Conservation (phyloP, 30 jellyfish, hydroid and myxozoan genomes). For the Chironex yamaguchii region DNA sequence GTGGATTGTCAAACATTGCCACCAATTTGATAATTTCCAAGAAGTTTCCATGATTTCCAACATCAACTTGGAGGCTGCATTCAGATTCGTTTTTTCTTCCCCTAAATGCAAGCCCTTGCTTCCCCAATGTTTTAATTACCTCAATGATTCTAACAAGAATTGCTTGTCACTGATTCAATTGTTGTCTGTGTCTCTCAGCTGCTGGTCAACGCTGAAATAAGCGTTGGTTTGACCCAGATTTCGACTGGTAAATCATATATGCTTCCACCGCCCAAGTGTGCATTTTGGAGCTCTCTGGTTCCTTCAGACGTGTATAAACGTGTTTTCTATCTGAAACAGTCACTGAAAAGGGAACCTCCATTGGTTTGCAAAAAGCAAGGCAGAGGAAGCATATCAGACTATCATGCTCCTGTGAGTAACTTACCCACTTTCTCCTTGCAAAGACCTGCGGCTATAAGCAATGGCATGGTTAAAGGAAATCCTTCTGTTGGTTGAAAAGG, state of each 20-base stretch:
- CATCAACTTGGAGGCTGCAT: slow-evolving; percentile 1
- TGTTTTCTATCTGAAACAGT: slow-evolving; percentile 11
- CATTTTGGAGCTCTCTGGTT: slow-evolving; percentile 1
- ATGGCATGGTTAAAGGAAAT: slow-evolving; percentile 35
- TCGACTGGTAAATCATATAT: slow-evolving; percentile 45
- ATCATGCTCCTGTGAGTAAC: slow-evolving; percentile 44
- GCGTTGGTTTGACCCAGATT: slow-evolving; percentile 44
- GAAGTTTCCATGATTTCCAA: slow-evolving; percentile 37
- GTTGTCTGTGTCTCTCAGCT: background rate
- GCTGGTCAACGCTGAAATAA: background rate
- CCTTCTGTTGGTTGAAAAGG: slow-evolving; percentile 34
- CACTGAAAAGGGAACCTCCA: slow-evolving; percentile 21
- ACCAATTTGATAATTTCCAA: slow-evolving; percentile 18
- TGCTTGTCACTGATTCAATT: slow-evolving; percentile 13
- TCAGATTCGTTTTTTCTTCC: slow-evolving; percentile 36
- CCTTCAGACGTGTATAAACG: slow-evolving; percentile 24
- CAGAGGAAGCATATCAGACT: slow-evolving; percentile 21
- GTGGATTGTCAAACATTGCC: slow-evolving; percentile 22
- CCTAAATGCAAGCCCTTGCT: slow-evolving; percentile 44
- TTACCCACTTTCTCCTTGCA: slow-evolving; percentile 50
- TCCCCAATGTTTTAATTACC: slow-evolving; percentile 13
- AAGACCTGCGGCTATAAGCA: slow-evolving; percentile 26
- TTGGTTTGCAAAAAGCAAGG: slow-evolving; percentile 31
- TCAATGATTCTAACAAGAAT: slow-evolving; percentile 15
- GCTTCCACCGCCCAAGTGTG: slow-evolving; percentile 53